Percentiles rank a stretch among this genome's conserved stretches.
Evolutionary conservation across 2,888 invertebrate species (phyloP).

Genomic region (Troglohyphantes excavatus): DNA sequence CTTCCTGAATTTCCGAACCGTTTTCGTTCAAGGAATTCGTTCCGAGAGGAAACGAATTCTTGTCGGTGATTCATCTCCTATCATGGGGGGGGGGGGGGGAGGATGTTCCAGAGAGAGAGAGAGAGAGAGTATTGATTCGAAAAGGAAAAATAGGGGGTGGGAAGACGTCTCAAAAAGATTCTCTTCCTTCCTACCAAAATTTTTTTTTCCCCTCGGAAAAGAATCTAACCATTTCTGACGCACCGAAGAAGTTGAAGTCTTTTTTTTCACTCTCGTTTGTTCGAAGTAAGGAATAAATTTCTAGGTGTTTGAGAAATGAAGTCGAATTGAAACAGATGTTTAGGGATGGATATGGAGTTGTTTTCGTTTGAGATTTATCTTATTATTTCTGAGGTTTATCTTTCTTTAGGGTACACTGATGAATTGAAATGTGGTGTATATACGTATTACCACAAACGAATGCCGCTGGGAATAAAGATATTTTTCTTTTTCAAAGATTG

Average conservation of each 20-base stretch:
- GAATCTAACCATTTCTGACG: slow-evolving; percentile 32
- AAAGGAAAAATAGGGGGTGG: neutral
- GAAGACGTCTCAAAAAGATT: slow-evolving; percentile 10
- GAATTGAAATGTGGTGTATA: neutral
- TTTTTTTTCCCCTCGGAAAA: slow-evolving; percentile 36
- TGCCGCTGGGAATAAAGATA: too few species aligned
- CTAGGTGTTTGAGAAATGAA: slow-evolving; percentile 43
- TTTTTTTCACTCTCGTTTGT: neutral
- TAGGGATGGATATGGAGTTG: neutral
- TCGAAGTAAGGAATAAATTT: slow-evolving; percentile 31
- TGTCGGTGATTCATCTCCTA: neutral
- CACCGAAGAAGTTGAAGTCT: slow-evolving; percentile 2
- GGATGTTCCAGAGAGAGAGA: slow-evolving; percentile 7
- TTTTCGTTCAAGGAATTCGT: slow-evolving; percentile 18
- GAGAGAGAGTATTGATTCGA: slow-evolving; percentile 39
- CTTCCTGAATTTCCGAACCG: neutral
- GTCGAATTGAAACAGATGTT: slow-evolving; percentile 19
- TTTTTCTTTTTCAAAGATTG: too few species aligned
- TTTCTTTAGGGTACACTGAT: neutral
- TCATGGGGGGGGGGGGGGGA: neutral
- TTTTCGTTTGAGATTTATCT: neutral
- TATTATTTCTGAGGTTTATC: neutral
- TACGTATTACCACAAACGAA: too few species aligned
- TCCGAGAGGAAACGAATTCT: neutral
- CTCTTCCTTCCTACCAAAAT: slow-evolving; percentile 28